A percentile compares a stretch with the other conserved stretches of the same genome.
These are phyloP conservation scores for Nymphalis c-album DNA, from an alignment of 2,888 invertebrate species.

Conservation along the genomic window DNA sequence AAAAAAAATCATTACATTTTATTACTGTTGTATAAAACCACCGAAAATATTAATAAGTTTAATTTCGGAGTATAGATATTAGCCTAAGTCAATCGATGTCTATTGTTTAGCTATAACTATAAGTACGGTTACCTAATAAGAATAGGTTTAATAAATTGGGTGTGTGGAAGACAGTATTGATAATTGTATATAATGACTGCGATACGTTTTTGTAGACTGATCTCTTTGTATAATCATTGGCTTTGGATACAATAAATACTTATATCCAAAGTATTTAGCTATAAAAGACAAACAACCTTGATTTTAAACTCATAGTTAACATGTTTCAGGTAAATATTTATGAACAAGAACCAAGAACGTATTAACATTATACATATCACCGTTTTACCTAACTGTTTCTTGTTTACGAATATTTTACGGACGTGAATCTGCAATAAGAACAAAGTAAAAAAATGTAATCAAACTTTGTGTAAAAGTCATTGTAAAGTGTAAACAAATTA, in stretches of 20 bases:
- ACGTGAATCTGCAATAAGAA: neutral
- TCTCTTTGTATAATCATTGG: neutral
- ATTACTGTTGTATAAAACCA: neutral
- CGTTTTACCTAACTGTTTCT: neutral
- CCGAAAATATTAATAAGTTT: constrained; percentile 6
- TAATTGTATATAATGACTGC: neutral
- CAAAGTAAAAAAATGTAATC: neutral
- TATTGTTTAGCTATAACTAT: neutral
- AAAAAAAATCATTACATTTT: neutral
- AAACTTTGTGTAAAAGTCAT: neutral
- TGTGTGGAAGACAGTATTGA: constrained; percentile 3
- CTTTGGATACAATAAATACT: neutral
- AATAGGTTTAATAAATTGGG: constrained; percentile 2
- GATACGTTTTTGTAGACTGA: constrained; percentile 1
- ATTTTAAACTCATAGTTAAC: neutral
- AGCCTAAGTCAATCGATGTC: constrained; percentile 6
- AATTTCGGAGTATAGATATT: constrained; percentile 19
- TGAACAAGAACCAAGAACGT: constrained; percentile 1
- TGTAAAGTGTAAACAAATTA: neutral
- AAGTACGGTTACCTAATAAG: neutral
- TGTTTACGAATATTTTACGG: constrained; percentile 1
- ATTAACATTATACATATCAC: neutral
- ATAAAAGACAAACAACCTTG: neutral
- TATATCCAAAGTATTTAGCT: no score
- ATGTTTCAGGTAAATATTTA: neutral